Base-by-base conservation (phyloP, 2,888 invertebrate genomes). In the Lasius fuliginosus region DNA sequence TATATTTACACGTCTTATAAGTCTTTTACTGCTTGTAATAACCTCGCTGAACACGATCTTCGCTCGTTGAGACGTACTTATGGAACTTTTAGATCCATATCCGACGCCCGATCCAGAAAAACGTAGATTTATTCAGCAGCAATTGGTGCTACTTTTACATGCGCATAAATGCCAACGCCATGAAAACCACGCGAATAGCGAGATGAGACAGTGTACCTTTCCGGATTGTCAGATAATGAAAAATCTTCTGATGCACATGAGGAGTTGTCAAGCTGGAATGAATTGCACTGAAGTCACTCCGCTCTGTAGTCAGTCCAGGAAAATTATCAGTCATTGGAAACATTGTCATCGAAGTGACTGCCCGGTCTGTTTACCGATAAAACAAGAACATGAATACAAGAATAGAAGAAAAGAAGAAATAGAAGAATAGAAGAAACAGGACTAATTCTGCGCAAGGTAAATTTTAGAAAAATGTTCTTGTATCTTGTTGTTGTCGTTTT, bases 161-260 rank as follows among this genome's bases (percentile, higher is more conserved):
- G 99, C 99, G 86, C 99, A 99, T 96, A 99, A 99, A 95, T 99
- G 99, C 95, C 99, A 99, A 95, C 96, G 99, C 73, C 96, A 99
- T 64, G 99, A 99, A 95, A 97, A 97, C 88, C 98, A 98, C 93
- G 97, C 97, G 23, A 97, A 97, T 91, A 98, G 98, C 64, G 98
- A 98, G 94, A 96, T 97, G 87, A 97, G 97, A 96, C 97, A 97
- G 93, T 99, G 99, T 95, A 97, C 97, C 40, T 96, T 99, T 89
- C 99, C 99, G n/a, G 99, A 99, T 95, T 99, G 99, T 95, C 98
- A 98, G 95, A 99, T 99, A 5, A 99, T 99, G 99, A 99, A 99
- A 95, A 98, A 98, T 92, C 99, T 99, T 23, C 96, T 99, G 88
- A 98, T 98, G 92, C 99, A 99, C 94, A 99, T 99, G 99, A 99